Conservation (phyloP, 64 coral and sea anemone species). For the Anthopleura sola region DNA sequence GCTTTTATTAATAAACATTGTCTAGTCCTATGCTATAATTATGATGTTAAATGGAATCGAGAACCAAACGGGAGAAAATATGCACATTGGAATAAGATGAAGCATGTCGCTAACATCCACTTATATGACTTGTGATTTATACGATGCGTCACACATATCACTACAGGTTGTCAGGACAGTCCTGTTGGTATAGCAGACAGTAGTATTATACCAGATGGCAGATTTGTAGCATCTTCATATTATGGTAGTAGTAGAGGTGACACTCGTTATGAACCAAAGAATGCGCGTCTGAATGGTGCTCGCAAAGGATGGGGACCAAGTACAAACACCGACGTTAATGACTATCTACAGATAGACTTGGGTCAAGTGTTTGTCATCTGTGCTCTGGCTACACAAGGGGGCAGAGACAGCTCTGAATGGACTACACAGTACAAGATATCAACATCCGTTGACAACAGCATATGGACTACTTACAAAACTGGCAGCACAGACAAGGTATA, state of each 20-base stretch:
- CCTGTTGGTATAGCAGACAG: conserved; percentile 2
- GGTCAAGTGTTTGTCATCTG: not conserved
- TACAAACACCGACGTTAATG: not conserved
- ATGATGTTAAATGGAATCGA: no score
- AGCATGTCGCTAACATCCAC: no score
- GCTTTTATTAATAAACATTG: no score
- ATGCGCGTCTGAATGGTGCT: not conserved
- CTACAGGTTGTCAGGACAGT: not conserved
- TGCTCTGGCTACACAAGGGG: not conserved
- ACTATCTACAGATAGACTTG: not conserved
- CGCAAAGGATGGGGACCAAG: not conserved
- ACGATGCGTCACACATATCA: no score
- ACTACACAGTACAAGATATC: not conserved
- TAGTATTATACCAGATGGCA: not conserved
- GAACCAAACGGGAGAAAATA: no score
- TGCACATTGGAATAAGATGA: no score
- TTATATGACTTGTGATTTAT: no score
- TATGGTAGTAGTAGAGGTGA: no score
- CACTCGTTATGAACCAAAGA: not conserved
- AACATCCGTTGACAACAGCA: not conserved
- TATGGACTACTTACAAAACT: not conserved
- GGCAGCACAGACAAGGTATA: not conserved
- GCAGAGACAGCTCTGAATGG: not conserved
- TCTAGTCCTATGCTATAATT: no score
- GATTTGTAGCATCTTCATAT: not conserved